Evolutionary conservation across 1,140 invertebrate species (phyloP).

Genomic region (Pseudomyrmex cubaensis): DNA sequence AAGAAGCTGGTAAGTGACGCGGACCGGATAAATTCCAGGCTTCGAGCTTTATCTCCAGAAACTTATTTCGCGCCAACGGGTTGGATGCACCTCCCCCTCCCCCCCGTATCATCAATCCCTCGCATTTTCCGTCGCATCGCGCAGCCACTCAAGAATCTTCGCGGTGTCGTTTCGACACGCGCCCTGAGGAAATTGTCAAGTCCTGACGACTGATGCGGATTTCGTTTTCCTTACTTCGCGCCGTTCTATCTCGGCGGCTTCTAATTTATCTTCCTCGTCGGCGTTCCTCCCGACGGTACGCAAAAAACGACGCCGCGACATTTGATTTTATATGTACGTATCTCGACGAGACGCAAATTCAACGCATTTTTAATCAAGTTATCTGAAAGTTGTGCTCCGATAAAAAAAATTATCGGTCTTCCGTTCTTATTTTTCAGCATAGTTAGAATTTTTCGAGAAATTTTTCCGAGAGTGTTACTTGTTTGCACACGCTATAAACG

Average conservation of each 20-base stretch:
- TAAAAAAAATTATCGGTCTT: constrained; percentile 10
- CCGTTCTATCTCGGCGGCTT: constrained; percentile 35
- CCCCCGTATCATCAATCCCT: constrained; percentile 37
- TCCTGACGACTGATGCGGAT: constrained; percentile 53
- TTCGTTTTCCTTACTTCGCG: constrained; percentile 34
- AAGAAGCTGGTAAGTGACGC: neutral
- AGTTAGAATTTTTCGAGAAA: neutral
- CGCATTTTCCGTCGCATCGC: constrained; percentile 42
- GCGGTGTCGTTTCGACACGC: constrained; percentile 17
- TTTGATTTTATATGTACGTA: neutral
- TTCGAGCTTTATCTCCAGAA: constrained; percentile 28
- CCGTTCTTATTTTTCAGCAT: neutral
- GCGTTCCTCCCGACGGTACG: neutral
- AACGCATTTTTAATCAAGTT: constrained; percentile 35
- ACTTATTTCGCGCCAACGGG: constrained; percentile 49
- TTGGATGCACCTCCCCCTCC: neutral
- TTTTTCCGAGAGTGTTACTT: neutral
- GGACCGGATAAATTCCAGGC: constrained; percentile 18
- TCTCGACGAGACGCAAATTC: constrained; percentile 4
- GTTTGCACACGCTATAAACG: neutral
- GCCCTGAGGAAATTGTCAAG: constrained; percentile 52
- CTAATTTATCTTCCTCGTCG: constrained; percentile 66
- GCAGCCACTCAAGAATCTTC: constrained; percentile 25
- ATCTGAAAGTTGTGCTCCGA: constrained; percentile 42
- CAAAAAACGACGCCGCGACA: constrained; percentile 7